Percentiles rank a stretch among this genome's conserved stretches.
Conservation (phyloP, 2,888 invertebrate genomes). For the Heliconius cydno region DNA sequence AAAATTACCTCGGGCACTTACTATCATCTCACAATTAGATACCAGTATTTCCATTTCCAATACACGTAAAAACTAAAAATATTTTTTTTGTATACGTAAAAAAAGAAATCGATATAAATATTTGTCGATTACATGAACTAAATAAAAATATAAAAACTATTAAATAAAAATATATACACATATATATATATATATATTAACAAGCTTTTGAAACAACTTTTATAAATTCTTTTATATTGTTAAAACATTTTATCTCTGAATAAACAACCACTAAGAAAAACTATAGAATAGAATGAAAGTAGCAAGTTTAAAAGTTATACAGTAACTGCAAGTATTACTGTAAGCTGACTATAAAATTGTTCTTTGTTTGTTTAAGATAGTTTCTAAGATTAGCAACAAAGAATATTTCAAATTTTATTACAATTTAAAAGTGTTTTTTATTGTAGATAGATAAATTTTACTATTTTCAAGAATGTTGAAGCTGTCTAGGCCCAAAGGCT, state of each 20-base stretch:
- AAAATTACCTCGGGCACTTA: no score
- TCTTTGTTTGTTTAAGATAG: slow-evolving; percentile 30
- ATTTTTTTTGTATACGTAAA: no score
- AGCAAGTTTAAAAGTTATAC: slow-evolving; percentile 67
- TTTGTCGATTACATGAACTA: no score
- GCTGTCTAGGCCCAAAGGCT: no score
- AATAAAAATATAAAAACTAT: no score
- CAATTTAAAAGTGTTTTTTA: not conserved
- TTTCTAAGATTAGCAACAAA: slow-evolving; percentile 23
- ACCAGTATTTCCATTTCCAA: no score
- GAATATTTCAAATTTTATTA: slow-evolving; percentile 19
- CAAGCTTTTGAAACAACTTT: not conserved
- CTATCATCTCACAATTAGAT: no score
- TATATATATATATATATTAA: no score
- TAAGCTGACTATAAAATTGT: slow-evolving; percentile 40
- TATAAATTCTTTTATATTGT: slow-evolving; percentile 12
- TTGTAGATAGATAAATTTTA: not conserved
- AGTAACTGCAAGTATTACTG: slow-evolving; percentile 58
- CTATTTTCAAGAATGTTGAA: not conserved
- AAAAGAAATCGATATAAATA: no score
- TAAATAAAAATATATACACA: no score
- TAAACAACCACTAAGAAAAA: slow-evolving; percentile 18
- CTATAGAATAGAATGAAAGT: slow-evolving; percentile 26
- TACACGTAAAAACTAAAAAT: no score
- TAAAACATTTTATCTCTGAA: slow-evolving; percentile 21